Base-by-base conservation (phyloP, 2,888 invertebrate species). In the Ceraclea dissimilis region DNA sequence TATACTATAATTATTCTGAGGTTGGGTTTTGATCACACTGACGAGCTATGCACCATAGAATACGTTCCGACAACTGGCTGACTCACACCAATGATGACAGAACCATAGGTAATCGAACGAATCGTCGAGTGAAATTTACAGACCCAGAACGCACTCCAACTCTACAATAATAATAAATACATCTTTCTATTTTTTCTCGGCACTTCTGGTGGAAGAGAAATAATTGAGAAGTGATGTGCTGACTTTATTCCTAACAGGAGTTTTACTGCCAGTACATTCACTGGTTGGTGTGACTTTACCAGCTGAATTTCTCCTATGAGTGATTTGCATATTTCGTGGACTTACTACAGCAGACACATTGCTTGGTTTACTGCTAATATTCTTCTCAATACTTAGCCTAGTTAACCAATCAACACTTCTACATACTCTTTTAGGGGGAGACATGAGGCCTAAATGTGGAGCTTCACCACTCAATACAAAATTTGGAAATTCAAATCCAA, bases 381-480 rank as follows among this genome's bases (percentile, higher is more conserved):
- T 50, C 62, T 77, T 78, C 63, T 83, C 81, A 60, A 80, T 78
- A 11, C 83, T 71, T 55, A 84, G 74, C 66, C 79, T 80, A 0
- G 84, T 88, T 49, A 90, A 68, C 90, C 90, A 90, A 68, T 90
- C 84, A 0, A 83, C 76, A 61, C 83, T 81, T 51, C 81, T 81
- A 60, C 79, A 81, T 26, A 75, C 75, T 62, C 78, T 78, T 58
- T 83, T 83, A 26, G 79, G 79, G 0, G 89, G 88, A 0, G 89
- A 88, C 76, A 83, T 82, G 50, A 81, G 75, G 39, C 80, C 72
- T 52, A 88, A 68, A 68, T 90, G 90, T 0, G 90, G 90, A 0
- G 90, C 90, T 34, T 83, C 84, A 1, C 90, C 90, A 64, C 85
- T 83, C 13, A 84, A 63, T 0, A 88, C 88, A 65, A 79, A 91